Evolutionary conservation across 1,140 invertebrate genomes (phyloP), one percentile per base, ranked within the genome.

Genomic region (Monomorium pharaonis): DNA sequence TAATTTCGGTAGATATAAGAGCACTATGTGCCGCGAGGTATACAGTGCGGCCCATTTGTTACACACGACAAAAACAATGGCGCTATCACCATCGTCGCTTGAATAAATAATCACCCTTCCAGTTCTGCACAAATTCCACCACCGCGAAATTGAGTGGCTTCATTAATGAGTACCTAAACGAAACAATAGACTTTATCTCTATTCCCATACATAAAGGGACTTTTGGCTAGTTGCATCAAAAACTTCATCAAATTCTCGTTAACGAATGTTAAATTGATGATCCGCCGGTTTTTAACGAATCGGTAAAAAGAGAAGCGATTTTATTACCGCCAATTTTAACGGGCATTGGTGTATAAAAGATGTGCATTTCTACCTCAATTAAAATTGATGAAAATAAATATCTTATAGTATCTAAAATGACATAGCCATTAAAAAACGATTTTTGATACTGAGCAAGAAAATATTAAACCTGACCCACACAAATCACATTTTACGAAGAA

Each of bases 61-160:
- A 76, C 54, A 12, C 44, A 75, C 63, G 65, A 80, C 85, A 89
- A 91, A 86, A 91, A 91, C 88, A 92, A 87, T 69, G 58, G 30
- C 75, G 70, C 51, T 76, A 72, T 77, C 62, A 65, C 42, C 86
- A 88, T 90, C 83, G 83, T 51, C 84, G 75, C 84, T 72, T 87
- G 86, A 86, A 90, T 90, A 91, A 88, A 91, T 91, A 87, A 89
- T 88, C 54, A 42, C 42, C 21, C 75, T 63, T 49, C 69, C 51
- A 72, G 78, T 83, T 42, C 78, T 70, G 78, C 78, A 60, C 51
- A 47, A 83, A 74, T 83, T 83, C 42, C 27, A 72, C 51, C 42
- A 58, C 78, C 78, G 78, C 78, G 54, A 83, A 83, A 83, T 83
- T 83, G 78, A 74, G 67, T 83, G 67, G 67, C 69, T 58, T 60